Evolutionary conservation across 2,888 invertebrate genomes (phyloP).

Genomic region (Platerodrilus igneus): DNA sequence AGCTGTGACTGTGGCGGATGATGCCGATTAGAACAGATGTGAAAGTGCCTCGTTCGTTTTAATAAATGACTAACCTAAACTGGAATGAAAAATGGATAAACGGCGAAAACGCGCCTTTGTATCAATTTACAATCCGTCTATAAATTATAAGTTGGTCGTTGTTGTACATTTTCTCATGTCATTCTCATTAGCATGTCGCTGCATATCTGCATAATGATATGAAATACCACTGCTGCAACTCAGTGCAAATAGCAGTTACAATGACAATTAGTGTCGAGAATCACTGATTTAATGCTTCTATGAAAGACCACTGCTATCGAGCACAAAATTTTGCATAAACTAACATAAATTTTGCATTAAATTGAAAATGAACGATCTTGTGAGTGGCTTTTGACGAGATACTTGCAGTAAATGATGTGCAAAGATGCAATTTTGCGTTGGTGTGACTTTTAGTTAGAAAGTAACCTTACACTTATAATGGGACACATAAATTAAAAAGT

Average conservation of each 20-base stretch:
- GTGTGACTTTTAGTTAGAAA: too few species aligned
- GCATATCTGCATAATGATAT: slow-evolving; percentile 16
- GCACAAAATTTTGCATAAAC: slow-evolving; percentile 9
- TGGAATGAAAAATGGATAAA: neutral
- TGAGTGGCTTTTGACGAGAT: too few species aligned
- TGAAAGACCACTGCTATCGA: slow-evolving; percentile 9
- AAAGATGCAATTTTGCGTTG: too few species aligned
- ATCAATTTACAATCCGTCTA: slow-evolving; percentile 8
- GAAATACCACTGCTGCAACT: slow-evolving; percentile 16
- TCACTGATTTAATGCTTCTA: slow-evolving; percentile 11
- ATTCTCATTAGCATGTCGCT: slow-evolving; percentile 18
- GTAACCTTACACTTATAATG: too few species aligned
- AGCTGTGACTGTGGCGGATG: slow-evolving; percentile 25
- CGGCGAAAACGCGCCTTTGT: neutral
- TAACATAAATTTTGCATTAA: too few species aligned
- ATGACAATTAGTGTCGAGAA: slow-evolving; percentile 13
- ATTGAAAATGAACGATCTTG: too few species aligned
- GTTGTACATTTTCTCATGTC: slow-evolving; percentile 15
- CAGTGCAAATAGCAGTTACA: slow-evolving; percentile 13
- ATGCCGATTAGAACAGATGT: slow-evolving; percentile 24
- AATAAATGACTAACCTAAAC: neutral
- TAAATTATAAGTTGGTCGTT: slow-evolving; percentile 13
- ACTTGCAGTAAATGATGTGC: too few species aligned
- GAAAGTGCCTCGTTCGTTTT: slow-evolving; percentile 9
- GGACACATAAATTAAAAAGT: too few species aligned